Evolutionary conservation across 2,113 vertebrate genomes (phyloP).

Genomic region (Crypturellus undulatus): DNA sequence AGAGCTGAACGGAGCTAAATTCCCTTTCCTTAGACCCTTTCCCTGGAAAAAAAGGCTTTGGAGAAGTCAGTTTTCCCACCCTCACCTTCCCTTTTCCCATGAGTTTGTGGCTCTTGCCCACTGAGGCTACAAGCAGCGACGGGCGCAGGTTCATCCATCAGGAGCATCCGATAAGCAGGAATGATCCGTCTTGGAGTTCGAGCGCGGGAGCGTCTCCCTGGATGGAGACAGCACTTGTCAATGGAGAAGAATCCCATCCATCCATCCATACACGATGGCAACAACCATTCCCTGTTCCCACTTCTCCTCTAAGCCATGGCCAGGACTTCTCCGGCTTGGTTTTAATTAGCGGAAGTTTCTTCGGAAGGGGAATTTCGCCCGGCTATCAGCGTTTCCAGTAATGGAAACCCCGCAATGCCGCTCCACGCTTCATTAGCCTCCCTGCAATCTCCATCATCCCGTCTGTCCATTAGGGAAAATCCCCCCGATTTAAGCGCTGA

Average conservation of each 20-base stretch:
- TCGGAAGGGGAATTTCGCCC: neutral
- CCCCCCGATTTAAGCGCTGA: neutral
- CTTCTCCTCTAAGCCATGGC: neutral
- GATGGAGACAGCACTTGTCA: neutral
- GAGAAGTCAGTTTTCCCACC: neutral
- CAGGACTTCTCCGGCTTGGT: neutral
- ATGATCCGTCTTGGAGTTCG: conserved; percentile 41
- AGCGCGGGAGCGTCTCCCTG: neutral
- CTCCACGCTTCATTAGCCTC: neutral
- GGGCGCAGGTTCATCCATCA: neutral
- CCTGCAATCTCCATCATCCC: neutral
- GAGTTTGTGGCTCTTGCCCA: neutral
- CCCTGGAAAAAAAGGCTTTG: neutral
- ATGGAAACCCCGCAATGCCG: neutral
- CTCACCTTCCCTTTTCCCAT: neutral
- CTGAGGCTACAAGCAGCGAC: neutral
- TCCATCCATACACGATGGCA: neutral
- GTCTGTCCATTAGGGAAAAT: conserved; percentile 11
- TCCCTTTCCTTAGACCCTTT: neutral
- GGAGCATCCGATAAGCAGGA: neutral
- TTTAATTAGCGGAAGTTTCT: neutral
- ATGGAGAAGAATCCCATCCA: neutral
- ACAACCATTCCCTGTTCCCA: neutral
- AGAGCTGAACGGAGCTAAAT: neutral
- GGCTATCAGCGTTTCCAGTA: neutral